Evolutionary conservation across 2,797 vertebrate species (phyloP).

Genomic region (Allobates femoralis): DNA sequence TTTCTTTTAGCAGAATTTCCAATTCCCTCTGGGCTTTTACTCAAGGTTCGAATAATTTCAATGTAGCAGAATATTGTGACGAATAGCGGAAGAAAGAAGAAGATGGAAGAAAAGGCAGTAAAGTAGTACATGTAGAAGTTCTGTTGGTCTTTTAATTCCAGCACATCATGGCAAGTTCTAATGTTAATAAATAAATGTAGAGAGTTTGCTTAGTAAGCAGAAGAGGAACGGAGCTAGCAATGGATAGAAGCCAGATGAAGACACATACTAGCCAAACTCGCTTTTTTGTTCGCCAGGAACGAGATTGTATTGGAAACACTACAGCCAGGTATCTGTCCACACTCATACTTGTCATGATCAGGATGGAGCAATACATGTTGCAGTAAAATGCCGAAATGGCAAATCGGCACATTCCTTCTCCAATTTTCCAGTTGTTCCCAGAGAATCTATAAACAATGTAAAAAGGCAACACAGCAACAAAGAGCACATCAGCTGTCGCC

Average conservation of each 20-base stretch:
- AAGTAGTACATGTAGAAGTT: slow-evolving; percentile 83
- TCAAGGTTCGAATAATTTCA: slow-evolving; percentile 83
- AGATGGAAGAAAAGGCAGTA: slow-evolving; percentile 78
- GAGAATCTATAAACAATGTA: slow-evolving; percentile 90
- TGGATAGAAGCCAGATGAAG: slow-evolving; percentile 82
- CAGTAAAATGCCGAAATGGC: slow-evolving; percentile 88
- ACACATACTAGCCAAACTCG: slow-evolving; percentile 73
- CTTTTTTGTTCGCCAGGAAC: slow-evolving; percentile 84
- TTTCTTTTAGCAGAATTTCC: slow-evolving; percentile 81
- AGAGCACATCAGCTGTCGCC: slow-evolving; percentile 86
- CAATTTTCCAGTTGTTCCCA: slow-evolving; percentile 86
- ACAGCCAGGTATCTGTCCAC: slow-evolving; percentile 88
- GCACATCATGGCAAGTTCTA: slow-evolving; percentile 88
- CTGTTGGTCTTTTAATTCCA: slow-evolving; percentile 69
- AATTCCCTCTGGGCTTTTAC: slow-evolving; percentile 70
- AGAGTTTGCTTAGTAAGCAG: slow-evolving; percentile 84
- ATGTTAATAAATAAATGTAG: slow-evolving; percentile 73
- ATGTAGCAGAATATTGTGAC: slow-evolving; percentile 82
- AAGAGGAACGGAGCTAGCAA: slow-evolving; percentile 83
- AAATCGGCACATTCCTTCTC: slow-evolving; percentile 83
- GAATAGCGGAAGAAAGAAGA: slow-evolving; percentile 82
- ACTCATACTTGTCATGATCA: slow-evolving; percentile 89
- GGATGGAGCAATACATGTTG: slow-evolving; percentile 95
- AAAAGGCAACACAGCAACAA: slow-evolving; percentile 83
- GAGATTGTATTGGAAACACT: slow-evolving; percentile 86